Percentiles rank a stretch among this genome's conserved stretches.
phyloP scores from a whole-genome alignment of 2,113 vertebrate genomes.

The Microcebus ravelobensis region DNA sequence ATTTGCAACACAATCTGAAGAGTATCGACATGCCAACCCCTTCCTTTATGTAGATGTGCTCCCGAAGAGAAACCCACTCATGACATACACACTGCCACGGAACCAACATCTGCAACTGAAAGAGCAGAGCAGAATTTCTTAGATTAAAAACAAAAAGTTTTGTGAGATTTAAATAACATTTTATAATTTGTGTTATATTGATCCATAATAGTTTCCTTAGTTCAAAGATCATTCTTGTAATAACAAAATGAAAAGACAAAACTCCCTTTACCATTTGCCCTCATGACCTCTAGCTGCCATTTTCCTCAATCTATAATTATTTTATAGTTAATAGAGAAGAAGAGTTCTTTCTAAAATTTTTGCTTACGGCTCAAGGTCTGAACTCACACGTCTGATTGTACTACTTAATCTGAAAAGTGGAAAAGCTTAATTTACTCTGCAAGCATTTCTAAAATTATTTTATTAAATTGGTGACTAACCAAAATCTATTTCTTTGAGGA shows the following conservation, averaged over 20 bases:
- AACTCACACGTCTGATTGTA: slow-evolving; percentile 21
- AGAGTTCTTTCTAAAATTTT: slow-evolving; percentile 46
- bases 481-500: slow-evolving; percentile 7
- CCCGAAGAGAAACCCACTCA: neutral
- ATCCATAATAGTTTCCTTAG: neutral
- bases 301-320: slow-evolving; percentile 46
- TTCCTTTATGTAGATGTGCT: neutral
- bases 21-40: neutral
- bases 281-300: neutral
- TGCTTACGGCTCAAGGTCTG: neutral
- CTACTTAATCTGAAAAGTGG: neutral
- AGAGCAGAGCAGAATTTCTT: neutral
- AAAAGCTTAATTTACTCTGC: slow-evolving; percentile 9
- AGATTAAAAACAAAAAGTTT: neutral
- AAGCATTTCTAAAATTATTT: slow-evolving; percentile 46
- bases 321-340: slow-evolving; percentile 49
- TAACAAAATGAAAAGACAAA: slow-evolving; percentile 51
- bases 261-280: neutral
- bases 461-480: slow-evolving; percentile 28
- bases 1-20: neutral
- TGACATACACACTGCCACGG: neutral
- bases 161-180: slow-evolving; percentile 32
- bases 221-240: slow-evolving; percentile 60
- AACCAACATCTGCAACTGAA: neutral
- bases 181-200: slow-evolving; percentile 15